Evolutionary conservation across 1,140 invertebrate species (phyloP).

Genomic region (Plectrocnemia conspersa): DNA sequence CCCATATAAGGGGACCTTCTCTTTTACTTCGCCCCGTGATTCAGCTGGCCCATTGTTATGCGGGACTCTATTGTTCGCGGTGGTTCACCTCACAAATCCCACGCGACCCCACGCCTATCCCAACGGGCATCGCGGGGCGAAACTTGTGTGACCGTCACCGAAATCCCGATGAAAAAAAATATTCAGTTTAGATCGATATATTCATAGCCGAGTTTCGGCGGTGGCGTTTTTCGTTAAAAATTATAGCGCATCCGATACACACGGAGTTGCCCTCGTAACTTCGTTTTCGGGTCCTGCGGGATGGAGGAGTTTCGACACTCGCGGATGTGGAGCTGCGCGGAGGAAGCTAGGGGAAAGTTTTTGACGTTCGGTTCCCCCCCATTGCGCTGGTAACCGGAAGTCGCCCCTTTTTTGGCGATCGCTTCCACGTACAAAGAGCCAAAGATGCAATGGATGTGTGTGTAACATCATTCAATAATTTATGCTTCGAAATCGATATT

Average conservation of each 20-base stretch:
- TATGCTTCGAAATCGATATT: no score
- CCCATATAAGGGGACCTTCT: conserved; percentile 26
- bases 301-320: background rate
- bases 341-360: background rate
- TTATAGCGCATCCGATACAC: conserved; percentile 20
- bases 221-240: conserved; percentile 16
- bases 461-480: conserved; percentile 22
- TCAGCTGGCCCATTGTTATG: conserved; percentile 34
- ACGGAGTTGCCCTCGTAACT: no score
- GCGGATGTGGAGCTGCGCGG: background rate
- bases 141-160: background rate
- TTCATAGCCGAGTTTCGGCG: background rate
- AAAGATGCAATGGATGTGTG: conserved; percentile 19
- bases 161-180: background rate
- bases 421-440: conserved; percentile 26
- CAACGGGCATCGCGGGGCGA: no score
- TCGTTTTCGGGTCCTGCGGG: background rate
- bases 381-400: conserved; percentile 22
- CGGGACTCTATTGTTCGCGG: conserved; percentile 24
- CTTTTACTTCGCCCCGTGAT: conserved; percentile 35
- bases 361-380: background rate
- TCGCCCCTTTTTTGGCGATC: conserved; percentile 28
- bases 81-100: conserved; percentile 3
- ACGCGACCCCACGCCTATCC: conserved; percentile 6
- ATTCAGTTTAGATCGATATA: background rate